These are phyloP conservation scores for Ispidina picta DNA, from an alignment of 2,797 vertebrate genomes.

Conservation along the genomic window DNA sequence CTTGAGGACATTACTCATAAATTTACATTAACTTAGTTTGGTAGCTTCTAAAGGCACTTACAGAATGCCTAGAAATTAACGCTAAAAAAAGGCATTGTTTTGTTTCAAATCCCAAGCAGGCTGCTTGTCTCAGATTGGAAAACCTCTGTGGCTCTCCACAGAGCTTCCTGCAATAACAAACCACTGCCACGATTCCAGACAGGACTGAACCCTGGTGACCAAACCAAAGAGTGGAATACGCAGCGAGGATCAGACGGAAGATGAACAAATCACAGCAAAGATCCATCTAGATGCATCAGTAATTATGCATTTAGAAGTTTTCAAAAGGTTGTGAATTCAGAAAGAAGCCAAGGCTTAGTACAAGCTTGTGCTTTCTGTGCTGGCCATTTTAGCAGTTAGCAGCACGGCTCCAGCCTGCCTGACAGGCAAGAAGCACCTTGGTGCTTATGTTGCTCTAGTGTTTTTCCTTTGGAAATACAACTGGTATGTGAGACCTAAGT, in stretches of 20 bases:
- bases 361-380: neutral
- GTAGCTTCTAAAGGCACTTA: neutral
- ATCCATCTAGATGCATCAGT: neutral
- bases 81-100: neutral
- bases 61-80: neutral
- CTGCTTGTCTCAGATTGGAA: neutral
- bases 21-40: neutral
- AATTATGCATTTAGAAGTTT: neutral
- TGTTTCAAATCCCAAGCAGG: neutral
- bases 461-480: neutral
- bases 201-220: neutral
- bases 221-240: neutral
- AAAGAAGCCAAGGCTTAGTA: neutral
- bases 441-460: neutral
- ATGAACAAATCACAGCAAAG: neutral
- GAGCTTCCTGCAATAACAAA: neutral
- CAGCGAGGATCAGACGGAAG: neutral
- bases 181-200: neutral
- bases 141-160: neutral
- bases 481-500: neutral
- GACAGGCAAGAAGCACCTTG: neutral
- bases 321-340: neutral
- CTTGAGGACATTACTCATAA: constrained; percentile 29
- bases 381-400: neutral
- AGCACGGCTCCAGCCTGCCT: neutral